Conservation (phyloP, 2,888 invertebrate genomes). For the Fragum whitleyi region DNA sequence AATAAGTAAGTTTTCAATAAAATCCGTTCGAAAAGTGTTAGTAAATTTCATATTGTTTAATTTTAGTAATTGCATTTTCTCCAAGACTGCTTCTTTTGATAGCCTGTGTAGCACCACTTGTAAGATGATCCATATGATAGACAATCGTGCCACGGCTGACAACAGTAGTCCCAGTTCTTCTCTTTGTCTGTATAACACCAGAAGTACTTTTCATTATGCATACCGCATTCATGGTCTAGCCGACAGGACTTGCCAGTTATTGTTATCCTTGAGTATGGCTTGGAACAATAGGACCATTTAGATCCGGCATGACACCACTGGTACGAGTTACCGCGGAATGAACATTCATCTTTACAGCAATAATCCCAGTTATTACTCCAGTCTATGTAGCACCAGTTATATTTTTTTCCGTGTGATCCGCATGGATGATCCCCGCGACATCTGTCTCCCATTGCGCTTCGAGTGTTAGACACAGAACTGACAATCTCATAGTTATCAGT, state of each 20-base stretch:
- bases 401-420: background rate
- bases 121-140: background rate
- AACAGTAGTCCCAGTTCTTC: conserved; percentile 20
- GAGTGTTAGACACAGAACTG: background rate
- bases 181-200: conserved; percentile 27
- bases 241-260: background rate
- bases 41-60: no score
- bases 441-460: background rate
- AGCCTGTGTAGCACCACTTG: conserved; percentile 24
- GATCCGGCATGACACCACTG: background rate
- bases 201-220: conserved; percentile 1
- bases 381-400: conserved; percentile 26
- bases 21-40: no score
- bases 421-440: conserved; percentile 21
- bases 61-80: no score
- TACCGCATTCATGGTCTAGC: conserved; percentile 22
- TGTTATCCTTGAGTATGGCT: conserved; percentile 12
- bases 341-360: conserved; percentile 12
- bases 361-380: conserved; percentile 27
- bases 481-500: background rate
- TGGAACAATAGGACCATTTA: background rate
- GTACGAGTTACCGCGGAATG: background rate
- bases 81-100: background rate
- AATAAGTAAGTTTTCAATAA: no score
- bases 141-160: conserved; percentile 32